phyloP scores from a whole-genome alignment of 1,140 invertebrate genomes.

The Apis florea region DNA sequence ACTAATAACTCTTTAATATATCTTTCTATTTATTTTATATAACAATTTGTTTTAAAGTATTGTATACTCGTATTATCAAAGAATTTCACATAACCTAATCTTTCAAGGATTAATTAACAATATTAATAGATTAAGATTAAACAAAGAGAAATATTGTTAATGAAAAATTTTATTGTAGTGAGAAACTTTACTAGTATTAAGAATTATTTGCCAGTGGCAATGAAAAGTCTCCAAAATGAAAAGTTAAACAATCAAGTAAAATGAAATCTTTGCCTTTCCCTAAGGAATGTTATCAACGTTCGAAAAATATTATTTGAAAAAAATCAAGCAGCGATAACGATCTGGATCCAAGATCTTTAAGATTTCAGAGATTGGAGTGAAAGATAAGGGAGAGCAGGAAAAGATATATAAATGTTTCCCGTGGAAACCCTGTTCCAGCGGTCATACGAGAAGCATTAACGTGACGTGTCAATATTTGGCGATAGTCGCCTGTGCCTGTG shows the following conservation, averaged over 20 bases:
- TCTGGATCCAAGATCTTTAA: conserved; percentile 22
- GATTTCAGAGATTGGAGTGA: neutral
- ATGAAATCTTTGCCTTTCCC: neutral
- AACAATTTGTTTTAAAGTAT: too few relatives aligned
- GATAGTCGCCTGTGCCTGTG: neutral
- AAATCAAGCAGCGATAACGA: conserved; percentile 4
- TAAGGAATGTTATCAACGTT: neutral
- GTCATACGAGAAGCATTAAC: conserved; percentile 16
- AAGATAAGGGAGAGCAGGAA: conserved; percentile 23
- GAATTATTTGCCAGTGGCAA: neutral
- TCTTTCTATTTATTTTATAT: neutral
- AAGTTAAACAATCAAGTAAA: neutral
- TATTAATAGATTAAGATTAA: too few relatives aligned
- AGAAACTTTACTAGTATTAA: too few relatives aligned
- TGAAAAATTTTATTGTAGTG: too few relatives aligned
- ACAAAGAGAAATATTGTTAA: too few relatives aligned
- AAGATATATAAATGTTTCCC: neutral
- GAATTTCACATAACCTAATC: too few relatives aligned
- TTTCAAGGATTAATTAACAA: too few relatives aligned
- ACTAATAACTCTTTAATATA: neutral
- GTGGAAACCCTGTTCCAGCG: neutral
- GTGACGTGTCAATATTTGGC: conserved; percentile 51
- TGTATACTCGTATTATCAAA: too few relatives aligned
- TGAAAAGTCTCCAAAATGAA: neutral
- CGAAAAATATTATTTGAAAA: neutral